These are phyloP conservation scores for Meleagris gallopavo DNA, from an alignment of 2,113 vertebrate genomes.

Conservation along the genomic window DNA sequence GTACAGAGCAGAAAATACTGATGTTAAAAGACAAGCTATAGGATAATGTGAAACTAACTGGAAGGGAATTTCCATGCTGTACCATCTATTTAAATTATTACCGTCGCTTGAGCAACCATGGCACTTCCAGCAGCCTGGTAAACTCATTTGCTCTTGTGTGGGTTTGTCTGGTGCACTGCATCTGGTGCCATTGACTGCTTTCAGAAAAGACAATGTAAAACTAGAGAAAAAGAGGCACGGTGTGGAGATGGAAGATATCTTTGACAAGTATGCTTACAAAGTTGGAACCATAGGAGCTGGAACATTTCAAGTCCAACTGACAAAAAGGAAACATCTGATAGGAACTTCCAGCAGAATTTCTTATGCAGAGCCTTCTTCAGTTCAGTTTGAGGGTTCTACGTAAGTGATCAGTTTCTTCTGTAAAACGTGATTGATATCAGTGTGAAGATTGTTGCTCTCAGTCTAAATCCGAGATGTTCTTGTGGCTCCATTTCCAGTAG, in stretches of 20 bases:
- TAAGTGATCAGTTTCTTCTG: neutral
- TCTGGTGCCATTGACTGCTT: neutral
- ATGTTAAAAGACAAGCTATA: neutral
- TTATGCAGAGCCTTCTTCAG: neutral
- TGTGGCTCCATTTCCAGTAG: neutral
- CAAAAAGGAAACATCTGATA: neutral
- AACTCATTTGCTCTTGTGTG: neutral
- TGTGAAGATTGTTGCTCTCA: neutral
- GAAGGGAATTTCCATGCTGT: neutral
- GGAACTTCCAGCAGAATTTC: neutral
- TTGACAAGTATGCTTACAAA: neutral
- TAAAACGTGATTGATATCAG: neutral
- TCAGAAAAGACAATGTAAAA: neutral
- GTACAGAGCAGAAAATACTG: neutral
- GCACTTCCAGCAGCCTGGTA: rapidly evolving
- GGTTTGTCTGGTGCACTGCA: rapidly evolving
- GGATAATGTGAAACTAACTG: neutral
- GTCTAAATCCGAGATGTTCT: neutral
- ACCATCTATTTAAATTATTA: neutral
- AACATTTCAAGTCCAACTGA: neutral
- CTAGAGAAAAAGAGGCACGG: neutral
- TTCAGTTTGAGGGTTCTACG: neutral
- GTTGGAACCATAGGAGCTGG: neutral
- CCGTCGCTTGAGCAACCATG: neutral
- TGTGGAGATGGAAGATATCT: neutral